Conservation (phyloP, 92 coral and sea anemone species). For the Ricordea florida region DNA sequence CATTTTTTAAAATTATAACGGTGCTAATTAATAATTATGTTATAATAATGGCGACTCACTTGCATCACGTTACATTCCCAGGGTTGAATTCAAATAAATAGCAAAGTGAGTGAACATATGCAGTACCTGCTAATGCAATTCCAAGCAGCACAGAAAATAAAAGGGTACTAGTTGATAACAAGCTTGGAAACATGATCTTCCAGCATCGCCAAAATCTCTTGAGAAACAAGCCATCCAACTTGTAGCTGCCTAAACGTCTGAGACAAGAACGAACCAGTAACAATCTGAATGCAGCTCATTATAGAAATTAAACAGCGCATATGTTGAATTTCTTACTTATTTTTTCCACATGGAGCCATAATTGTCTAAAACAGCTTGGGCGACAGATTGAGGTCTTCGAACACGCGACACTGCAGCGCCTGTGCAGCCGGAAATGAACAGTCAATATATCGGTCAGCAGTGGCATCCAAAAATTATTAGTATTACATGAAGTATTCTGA, state of each 20-base stretch:
- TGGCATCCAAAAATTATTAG: not conserved
- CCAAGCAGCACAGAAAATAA: constrained; percentile 81
- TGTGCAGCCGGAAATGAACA: no score
- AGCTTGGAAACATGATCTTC: constrained; percentile 80
- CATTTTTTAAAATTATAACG: no score
- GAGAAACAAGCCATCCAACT: constrained; percentile 82
- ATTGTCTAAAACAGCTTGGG: no score
- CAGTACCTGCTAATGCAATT: constrained; percentile 68
- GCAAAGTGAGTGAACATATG: not conserved
- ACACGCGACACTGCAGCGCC: no score
- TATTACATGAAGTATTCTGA: not conserved
- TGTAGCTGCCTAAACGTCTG: constrained; percentile 16
- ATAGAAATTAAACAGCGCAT: not conserved
- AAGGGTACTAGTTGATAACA: constrained; percentile 71
- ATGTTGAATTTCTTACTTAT: not conserved
- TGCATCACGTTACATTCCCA: not conserved
- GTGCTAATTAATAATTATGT: no score
- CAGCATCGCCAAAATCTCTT: constrained; percentile 79
- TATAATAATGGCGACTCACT: not conserved
- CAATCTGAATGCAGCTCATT: not conserved
- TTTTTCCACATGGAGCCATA: no score
- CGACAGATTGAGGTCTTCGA: no score
- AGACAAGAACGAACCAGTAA: not conserved
- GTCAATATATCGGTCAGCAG: no score
- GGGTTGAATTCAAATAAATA: not conserved